These are phyloP conservation scores for Aptenodytes forsteri DNA, from an alignment of 2,113 vertebrate species.

Conservation along the genomic window DNA sequence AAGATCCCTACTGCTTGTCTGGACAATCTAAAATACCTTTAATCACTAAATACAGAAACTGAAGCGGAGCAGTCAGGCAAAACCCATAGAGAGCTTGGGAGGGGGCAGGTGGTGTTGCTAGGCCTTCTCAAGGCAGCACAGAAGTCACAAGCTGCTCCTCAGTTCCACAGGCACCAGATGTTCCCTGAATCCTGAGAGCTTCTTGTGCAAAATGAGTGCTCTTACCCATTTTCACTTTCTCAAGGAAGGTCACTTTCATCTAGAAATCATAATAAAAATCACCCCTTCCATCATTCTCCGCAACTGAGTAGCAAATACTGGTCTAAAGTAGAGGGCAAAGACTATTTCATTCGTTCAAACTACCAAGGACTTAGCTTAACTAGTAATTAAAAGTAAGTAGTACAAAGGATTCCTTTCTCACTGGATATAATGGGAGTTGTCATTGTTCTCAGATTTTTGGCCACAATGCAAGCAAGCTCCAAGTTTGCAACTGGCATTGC, in stretches of 20 bases:
- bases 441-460: constrained; percentile 35
- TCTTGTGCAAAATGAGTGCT: background rate
- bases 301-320: background rate
- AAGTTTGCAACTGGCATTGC: constrained; percentile 32
- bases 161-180: background rate
- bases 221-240: background rate
- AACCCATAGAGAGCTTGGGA: background rate
- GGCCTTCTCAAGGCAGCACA: background rate
- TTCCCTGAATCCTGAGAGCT: background rate
- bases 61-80: background rate
- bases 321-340: background rate
- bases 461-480: background rate
- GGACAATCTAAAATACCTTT: background rate
- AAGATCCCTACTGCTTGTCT: background rate
- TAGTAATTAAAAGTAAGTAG: constrained; percentile 49
- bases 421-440: constrained; percentile 8
- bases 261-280: background rate
- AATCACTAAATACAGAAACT: background rate
- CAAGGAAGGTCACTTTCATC: background rate
- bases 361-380: constrained; percentile 8
- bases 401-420: constrained; percentile 48
- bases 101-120: background rate
- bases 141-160: background rate
- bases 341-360: background rate
- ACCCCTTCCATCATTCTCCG: background rate